These are phyloP conservation scores for Bucorvus abyssinicus DNA, from an alignment of 2,797 vertebrate genomes.

Conservation along the genomic window DNA sequence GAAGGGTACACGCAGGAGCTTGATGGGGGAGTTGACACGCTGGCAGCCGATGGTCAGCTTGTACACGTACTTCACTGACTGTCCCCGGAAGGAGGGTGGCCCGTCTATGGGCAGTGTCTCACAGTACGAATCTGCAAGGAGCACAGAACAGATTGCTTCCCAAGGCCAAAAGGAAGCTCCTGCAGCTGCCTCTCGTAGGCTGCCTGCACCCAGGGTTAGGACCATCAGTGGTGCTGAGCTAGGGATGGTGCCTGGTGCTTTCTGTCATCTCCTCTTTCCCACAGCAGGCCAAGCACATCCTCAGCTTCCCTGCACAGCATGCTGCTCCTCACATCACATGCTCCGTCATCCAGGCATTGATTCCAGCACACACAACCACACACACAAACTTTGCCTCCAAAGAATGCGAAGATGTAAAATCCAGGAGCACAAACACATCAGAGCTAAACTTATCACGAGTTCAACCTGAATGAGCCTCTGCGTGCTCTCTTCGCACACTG, in stretches of 20 bases:
- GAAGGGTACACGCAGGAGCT: slow-evolving; percentile 95
- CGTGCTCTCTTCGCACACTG: fast-evolving
- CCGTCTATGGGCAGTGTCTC: slow-evolving; percentile 89
- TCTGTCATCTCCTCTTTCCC: neutral
- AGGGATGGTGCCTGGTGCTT: neutral
- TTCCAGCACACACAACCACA: slow-evolving; percentile 45
- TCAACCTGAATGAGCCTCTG: neutral
- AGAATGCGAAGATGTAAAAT: slow-evolving; percentile 35
- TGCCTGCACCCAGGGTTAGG: neutral
- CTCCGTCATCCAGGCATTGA: neutral
- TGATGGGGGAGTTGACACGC: slow-evolving; percentile 97
- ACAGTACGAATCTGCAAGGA: slow-evolving; percentile 88
- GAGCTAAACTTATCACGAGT: slow-evolving; percentile 16
- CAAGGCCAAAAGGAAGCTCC: neutral
- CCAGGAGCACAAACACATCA: slow-evolving; percentile 5
- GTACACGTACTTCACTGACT: slow-evolving; percentile 96
- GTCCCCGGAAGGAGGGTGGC: slow-evolving; percentile 95
- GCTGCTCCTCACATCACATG: neutral
- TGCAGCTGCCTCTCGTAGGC: fast-evolving
- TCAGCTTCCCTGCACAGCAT: fast-evolving
- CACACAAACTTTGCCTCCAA: neutral
- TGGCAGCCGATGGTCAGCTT: slow-evolving; percentile 98
- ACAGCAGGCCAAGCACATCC: neutral
- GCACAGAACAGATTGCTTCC: neutral
- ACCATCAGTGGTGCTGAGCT: neutral